These are phyloP conservation scores for Mola mola DNA, from an alignment of 2,113 vertebrate genomes.

Conservation along the genomic window DNA sequence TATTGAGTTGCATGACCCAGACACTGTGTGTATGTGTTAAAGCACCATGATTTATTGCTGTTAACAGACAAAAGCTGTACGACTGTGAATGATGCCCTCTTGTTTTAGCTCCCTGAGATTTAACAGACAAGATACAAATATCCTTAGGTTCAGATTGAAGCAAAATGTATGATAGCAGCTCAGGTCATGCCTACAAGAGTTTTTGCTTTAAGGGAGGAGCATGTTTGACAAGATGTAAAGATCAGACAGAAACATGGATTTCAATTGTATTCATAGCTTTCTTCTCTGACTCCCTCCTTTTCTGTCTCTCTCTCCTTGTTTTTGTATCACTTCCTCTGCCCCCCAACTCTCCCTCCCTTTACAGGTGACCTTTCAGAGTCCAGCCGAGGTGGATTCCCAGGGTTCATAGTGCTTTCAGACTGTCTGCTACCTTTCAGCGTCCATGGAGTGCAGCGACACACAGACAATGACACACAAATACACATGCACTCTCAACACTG, in stretches of 20 bases:
- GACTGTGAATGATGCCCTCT: slow-evolving; percentile 58
- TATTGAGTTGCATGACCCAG: slow-evolving; percentile 75
- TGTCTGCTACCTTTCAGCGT: slow-evolving; percentile 71
- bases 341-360: slow-evolving; percentile 41
- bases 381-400: slow-evolving; percentile 71
- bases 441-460: slow-evolving; percentile 63
- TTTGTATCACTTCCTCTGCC: slow-evolving; percentile 38
- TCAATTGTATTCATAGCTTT: slow-evolving; percentile 26
- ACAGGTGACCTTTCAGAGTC: slow-evolving; percentile 76
- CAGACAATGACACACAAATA: slow-evolving; percentile 39
- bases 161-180: slow-evolving; percentile 25
- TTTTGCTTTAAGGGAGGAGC: slow-evolving; percentile 46
- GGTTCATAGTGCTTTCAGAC: slow-evolving; percentile 76
- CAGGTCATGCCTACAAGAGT: slow-evolving; percentile 20
- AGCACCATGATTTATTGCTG: slow-evolving; percentile 69
- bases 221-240: slow-evolving; percentile 53
- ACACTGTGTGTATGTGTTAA: slow-evolving; percentile 72
- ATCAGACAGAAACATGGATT: slow-evolving; percentile 36
- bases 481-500: slow-evolving; percentile 44
- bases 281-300: slow-evolving; percentile 52
- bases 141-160: slow-evolving; percentile 25
- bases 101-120: slow-evolving; percentile 28
- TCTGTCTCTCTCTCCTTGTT: slow-evolving; percentile 59
- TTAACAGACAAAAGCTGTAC: slow-evolving; percentile 54
- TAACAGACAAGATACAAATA: slow-evolving; percentile 32